Evolutionary conservation across 2,888 invertebrate genomes (phyloP).

Genomic region (Tetranychus truncatus): DNA sequence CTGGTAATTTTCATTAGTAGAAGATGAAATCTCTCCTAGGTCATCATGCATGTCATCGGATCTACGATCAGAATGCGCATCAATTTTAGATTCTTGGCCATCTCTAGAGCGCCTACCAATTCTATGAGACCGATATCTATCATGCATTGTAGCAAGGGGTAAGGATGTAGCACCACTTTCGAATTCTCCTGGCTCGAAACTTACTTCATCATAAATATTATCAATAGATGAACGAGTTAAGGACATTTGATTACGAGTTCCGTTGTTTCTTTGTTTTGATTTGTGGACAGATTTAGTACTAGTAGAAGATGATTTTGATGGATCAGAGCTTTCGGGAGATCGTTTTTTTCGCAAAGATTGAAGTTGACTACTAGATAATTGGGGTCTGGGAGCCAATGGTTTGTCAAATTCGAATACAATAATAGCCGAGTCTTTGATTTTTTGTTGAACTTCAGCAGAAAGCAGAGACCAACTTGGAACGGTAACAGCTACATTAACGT

Average conservation of each 20-base stretch:
- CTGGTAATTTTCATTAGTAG: not conserved
- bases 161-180: not conserved
- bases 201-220: constrained; percentile 19
- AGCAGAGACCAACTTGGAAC: constrained; percentile 31
- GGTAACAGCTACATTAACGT: constrained; percentile 38
- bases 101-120: not conserved
- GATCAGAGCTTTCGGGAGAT: not conserved
- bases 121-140: not conserved
- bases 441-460: constrained; percentile 29
- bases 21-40: not conserved
- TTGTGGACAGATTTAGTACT: not conserved
- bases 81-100: constrained; percentile 13
- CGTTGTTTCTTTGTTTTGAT: constrained; percentile 15
- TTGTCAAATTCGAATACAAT: constrained; percentile 33
- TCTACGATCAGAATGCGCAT: not conserved
- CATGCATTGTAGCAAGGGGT: not conserved
- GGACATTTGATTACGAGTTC: not conserved
- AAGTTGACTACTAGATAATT: constrained; percentile 31
- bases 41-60: not conserved
- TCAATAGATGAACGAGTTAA: constrained; percentile 10
- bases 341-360: not conserved
- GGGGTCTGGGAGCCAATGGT: constrained; percentile 32
- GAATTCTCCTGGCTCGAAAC: not conserved
- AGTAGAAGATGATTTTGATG: not conserved
- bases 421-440: constrained; percentile 32